Percentiles rank a stretch among this genome's conserved stretches.
Conservation (phyloP, 2,888 invertebrate species). For the Coronaproctus castanopsis region DNA sequence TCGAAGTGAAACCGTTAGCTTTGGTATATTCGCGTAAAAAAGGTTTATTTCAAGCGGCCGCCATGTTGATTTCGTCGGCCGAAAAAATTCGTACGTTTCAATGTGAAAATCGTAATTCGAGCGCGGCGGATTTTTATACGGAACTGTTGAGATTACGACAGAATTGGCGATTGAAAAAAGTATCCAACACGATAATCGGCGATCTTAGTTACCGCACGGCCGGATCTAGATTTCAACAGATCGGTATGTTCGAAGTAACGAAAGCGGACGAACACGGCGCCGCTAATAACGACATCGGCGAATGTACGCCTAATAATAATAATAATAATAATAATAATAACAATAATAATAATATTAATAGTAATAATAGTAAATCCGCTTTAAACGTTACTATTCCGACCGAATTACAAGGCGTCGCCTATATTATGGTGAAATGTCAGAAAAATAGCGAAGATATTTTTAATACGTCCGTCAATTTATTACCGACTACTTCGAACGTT, state of each 20-base stretch:
- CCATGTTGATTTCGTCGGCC: constrained; percentile 63
- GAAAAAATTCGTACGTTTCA: constrained; percentile 65
- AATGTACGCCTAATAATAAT: constrained; percentile 23
- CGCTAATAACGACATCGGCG: no score
- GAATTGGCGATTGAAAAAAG: constrained; percentile 91
- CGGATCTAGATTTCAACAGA: constrained; percentile 81
- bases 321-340: constrained; percentile 31
- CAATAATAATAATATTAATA: constrained; percentile 29
- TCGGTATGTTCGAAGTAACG: constrained; percentile 85
- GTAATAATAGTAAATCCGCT: constrained; percentile 46
- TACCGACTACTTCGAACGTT: constrained; percentile 50
- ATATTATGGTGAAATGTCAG: constrained; percentile 85
- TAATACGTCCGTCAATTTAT: constrained; percentile 56
- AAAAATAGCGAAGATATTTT: constrained; percentile 84
- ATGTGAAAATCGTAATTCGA: constrained; percentile 57
- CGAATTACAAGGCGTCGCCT: constrained; percentile 85
- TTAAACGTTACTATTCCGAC: constrained; percentile 79
- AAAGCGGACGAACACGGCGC: constrained; percentile 85
- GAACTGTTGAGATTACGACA: constrained; percentile 72
- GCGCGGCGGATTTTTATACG: constrained; percentile 76
- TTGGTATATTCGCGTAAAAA: constrained; percentile 85
- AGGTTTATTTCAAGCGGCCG: constrained; percentile 66
- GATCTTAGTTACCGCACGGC: constrained; percentile 90
- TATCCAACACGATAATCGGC: constrained; percentile 82
- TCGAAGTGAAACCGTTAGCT: constrained; percentile 67